phyloP scores from a whole-genome alignment of 2,888 invertebrate species.

The Xestia xanthographa region DNA sequence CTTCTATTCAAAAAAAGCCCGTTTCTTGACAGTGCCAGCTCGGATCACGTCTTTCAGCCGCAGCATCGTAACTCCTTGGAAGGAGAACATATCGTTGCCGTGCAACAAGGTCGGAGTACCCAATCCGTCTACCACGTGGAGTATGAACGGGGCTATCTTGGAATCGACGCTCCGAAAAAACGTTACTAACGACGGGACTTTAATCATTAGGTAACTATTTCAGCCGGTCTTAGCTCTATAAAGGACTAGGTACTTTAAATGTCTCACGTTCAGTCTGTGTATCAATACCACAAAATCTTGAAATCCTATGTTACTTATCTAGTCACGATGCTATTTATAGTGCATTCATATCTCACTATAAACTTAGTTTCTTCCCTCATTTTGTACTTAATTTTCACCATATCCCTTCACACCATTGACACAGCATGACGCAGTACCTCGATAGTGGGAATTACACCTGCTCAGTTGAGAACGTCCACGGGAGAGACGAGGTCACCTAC shows the following conservation, averaged over 20 bases:
- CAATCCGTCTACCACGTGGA: slow-evolving; percentile 94
- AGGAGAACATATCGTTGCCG: slow-evolving; percentile 95
- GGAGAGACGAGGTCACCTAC: slow-evolving; percentile 95
- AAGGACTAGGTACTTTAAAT: background rate
- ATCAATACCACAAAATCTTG: background rate
- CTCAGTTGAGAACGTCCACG: slow-evolving; percentile 95
- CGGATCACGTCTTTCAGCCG: slow-evolving; percentile 97
- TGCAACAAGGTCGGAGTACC: slow-evolving; percentile 97
- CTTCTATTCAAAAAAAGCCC: slow-evolving; percentile 68
- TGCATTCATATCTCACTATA: background rate
- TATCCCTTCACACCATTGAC: slow-evolving; percentile 34
- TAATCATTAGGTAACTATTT: slow-evolving; percentile 92
- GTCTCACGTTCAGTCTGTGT: background rate
- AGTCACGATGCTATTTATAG: background rate
- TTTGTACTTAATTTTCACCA: slow-evolving; percentile 36
- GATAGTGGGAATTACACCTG: slow-evolving; percentile 98
- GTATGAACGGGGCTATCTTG: slow-evolving; percentile 93
- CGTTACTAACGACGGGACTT: slow-evolving; percentile 93
- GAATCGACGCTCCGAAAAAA: slow-evolving; percentile 93
- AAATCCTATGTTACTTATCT: background rate
- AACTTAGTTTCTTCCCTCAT: background rate
- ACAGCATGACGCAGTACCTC: slow-evolving; percentile 92
- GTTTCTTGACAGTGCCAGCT: slow-evolving; percentile 93
- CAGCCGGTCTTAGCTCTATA: background rate
- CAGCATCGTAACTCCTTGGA: slow-evolving; percentile 95